Conservation (phyloP, 35 echinoderm and acorn worm species). For the Holothuria glaberrima region DNA sequence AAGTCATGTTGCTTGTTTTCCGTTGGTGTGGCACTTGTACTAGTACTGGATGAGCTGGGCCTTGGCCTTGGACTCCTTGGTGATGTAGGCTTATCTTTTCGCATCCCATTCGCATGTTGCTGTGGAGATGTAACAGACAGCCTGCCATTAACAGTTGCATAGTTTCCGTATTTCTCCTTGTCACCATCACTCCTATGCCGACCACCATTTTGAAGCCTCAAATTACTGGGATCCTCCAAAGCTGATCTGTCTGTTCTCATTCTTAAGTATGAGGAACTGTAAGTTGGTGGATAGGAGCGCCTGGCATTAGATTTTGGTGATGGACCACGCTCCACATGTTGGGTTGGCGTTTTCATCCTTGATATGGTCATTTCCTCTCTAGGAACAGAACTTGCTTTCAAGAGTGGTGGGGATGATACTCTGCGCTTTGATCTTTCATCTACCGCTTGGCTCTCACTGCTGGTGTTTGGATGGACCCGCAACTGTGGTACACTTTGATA, state of each 20-base stretch:
- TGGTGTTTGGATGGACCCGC: slow-evolving; percentile 20
- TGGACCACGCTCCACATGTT: background rate
- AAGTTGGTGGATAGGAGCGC: slow-evolving; percentile 14
- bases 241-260: too few species aligned
- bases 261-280: slow-evolving; percentile 7
- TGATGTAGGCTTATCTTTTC: background rate
- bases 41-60: background rate
- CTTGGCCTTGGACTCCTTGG: background rate
- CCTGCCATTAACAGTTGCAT: slow-evolving; percentile 25
- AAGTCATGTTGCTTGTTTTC: slow-evolving; percentile 32
- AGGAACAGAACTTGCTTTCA: background rate
- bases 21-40: background rate
- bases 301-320: slow-evolving; percentile 7
- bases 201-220: too few species aligned
- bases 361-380: background rate
- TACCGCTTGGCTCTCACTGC: background rate
- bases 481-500: slow-evolving; percentile 83
- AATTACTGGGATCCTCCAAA: too few species aligned
- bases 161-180: background rate
- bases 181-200: too few species aligned
- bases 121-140: slow-evolving; percentile 8
- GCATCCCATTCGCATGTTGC: background rate
- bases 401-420: background rate
- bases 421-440: slow-evolving; percentile 4
- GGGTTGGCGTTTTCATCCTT: background rate